Evolutionary conservation across 2,888 invertebrate genomes (phyloP).

Genomic region (Stenchaetothrips biformis): DNA sequence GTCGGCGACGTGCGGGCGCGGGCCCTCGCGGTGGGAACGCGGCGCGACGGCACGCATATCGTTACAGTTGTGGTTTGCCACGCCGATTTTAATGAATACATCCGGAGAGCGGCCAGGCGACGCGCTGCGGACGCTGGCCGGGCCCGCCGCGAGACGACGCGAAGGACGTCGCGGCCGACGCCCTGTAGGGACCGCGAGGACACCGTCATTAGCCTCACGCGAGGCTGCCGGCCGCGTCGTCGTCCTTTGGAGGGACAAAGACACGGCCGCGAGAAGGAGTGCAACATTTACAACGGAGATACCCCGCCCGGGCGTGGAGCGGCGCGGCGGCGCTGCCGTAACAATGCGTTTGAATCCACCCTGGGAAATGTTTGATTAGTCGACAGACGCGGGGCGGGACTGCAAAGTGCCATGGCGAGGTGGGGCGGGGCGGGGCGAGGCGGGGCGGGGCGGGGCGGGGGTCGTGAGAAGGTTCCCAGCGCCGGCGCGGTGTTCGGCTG

Average conservation of each 20-base stretch:
- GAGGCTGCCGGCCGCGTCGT: neutral
- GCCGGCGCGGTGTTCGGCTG: neutral
- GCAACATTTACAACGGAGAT: too few species aligned
- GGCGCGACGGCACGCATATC: too few species aligned
- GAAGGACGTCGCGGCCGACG: neutral
- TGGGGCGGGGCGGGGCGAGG: neutral
- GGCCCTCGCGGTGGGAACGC: too few species aligned
- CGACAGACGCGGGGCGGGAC: neutral
- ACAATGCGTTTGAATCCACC: neutral
- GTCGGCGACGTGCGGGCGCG: too few species aligned
- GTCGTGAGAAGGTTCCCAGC: slow-evolving; percentile 9
- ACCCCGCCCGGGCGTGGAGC: neutral
- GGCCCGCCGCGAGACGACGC: neutral
- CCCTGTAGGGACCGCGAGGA: neutral
- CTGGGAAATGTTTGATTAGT: slow-evolving; percentile 23
- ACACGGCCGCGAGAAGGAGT: neutral
- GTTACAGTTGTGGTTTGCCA: neutral
- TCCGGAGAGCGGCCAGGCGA: neutral
- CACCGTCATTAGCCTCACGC: neutral
- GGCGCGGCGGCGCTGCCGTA: neutral
- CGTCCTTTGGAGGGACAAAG: neutral
- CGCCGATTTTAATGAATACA: neutral
- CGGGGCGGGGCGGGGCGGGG: too few species aligned
- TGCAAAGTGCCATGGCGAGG: neutral
- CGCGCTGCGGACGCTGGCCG: neutral